A percentile compares a stretch with the other conserved stretches of the same genome.
phyloP scores from a whole-genome alignment of 2,113 vertebrate genomes.

The Sula dactylatra region DNA sequence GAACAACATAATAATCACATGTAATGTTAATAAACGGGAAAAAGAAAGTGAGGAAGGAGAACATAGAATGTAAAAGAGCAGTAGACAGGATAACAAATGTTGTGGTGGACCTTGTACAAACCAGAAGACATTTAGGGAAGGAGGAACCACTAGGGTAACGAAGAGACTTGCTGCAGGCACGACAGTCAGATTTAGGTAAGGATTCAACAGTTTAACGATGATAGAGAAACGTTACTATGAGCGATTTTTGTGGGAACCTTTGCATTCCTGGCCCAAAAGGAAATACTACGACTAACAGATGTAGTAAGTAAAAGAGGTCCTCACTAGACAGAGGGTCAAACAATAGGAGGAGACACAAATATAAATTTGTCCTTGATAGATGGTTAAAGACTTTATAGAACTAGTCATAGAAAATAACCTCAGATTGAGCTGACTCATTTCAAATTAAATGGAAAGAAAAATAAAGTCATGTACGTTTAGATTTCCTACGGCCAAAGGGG shows the following conservation, averaged over 20 bases:
- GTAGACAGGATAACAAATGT: background rate
- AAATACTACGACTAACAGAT: background rate
- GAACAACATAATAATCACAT: background rate
- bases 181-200: background rate
- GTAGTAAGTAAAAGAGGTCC: background rate
- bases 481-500: background rate
- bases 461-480: background rate
- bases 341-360: background rate
- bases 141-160: background rate
- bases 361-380: background rate
- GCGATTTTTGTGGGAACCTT: background rate
- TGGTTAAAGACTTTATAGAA: background rate
- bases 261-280: background rate
- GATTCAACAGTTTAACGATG: background rate
- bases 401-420: background rate
- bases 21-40: background rate
- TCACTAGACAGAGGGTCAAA: background rate
- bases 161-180: background rate
- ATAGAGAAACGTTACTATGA: background rate
- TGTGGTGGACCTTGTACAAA: background rate
- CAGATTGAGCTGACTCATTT: background rate
- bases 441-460: background rate
- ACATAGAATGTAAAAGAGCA: background rate
- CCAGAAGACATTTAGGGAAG: background rate
- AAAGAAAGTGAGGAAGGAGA: background rate